Evolutionary conservation across 2,797 vertebrate species (phyloP), one percentile per base, ranked within the genome.

Genomic region (Coregonus suidteri): DNA sequence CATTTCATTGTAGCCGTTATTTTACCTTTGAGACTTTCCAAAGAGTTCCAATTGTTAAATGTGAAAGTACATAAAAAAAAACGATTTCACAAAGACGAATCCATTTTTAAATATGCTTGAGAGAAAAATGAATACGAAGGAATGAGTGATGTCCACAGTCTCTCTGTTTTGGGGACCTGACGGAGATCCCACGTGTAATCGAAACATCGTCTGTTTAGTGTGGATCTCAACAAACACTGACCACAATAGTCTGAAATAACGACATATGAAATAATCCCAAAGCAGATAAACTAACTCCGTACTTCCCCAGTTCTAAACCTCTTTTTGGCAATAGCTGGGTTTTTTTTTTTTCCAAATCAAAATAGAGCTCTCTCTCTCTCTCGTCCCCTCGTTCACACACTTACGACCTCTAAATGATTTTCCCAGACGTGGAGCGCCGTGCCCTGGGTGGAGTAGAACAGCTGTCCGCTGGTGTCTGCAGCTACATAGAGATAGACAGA

Each of bases 371-470:
- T 75, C 70, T 81, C 70, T 81, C 75, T 79, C 41, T 79, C 84
- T 73, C 51, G 14, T 84, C 64, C 68, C 75, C 80, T 84, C 86
- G 82, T 80, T 84, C 77, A 83, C 79, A 84, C 77, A 80, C 75
- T 81, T 75, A 75, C 67, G 78, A 82, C 83, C 79, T 82, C 83
- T 90, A 86, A 88, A 88, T 90, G 91, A 88, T 90, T 91, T 92
- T 91, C 88, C 89, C 90, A 89, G 91, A 86, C 84, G 78, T 59
- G 11, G 71, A 35, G 78, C 75, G 79, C 64, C 31, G 79, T 84
- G 91, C 79, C 79, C 74, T 85, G 87, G 92, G 91, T 92, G 91
- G 88, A 91, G 91, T 77, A 79, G 11, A 87, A 87, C 87, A 91
- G 87, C 90, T 91, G 88, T 25, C 25, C 25, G 25, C 25, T 25